A percentile compares a stretch with the other conserved stretches of the same genome.
Evolutionary conservation across 2,888 invertebrate genomes (phyloP).

Genomic region (Idaea dimidiata): DNA sequence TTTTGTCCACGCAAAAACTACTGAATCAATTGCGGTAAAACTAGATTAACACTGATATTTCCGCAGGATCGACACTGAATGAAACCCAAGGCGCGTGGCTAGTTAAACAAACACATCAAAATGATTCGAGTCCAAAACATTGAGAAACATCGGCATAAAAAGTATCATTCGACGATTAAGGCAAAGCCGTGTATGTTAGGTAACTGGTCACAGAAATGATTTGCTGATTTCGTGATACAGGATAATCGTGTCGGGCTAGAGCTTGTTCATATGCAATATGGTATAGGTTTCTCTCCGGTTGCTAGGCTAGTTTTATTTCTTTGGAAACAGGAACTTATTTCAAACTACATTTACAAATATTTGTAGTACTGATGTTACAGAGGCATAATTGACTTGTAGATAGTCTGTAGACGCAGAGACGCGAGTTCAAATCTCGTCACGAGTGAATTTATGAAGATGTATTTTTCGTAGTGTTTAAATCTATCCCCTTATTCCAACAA

Average conservation of each 20-base stretch:
- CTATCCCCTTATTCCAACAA: too few species aligned
- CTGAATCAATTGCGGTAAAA: too few species aligned
- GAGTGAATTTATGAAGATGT: too few species aligned
- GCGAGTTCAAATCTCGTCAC: too few species aligned
- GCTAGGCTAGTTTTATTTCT: background rate
- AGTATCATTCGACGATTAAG: conserved; percentile 15
- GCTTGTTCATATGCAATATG: background rate
- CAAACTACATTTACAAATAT: background rate
- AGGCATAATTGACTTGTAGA: too few species aligned
- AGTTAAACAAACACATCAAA: background rate
- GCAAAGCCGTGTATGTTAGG: conserved; percentile 22
- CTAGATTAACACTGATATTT: too few species aligned
- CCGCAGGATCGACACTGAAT: too few species aligned
- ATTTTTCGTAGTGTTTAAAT: too few species aligned
- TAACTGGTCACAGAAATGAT: conserved; percentile 24
- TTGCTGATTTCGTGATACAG: conserved; percentile 16
- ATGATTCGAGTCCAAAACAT: background rate
- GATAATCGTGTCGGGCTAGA: conserved; percentile 20
- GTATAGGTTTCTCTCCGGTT: background rate
- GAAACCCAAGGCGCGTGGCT: too few species aligned
- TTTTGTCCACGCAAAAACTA: too few species aligned
- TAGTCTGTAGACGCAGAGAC: too few species aligned
- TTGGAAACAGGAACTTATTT: background rate
- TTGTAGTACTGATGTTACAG: background rate
- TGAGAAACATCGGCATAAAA: conserved; percentile 1